Evolutionary conservation across 2,113 vertebrate genomes (phyloP).

Genomic region (Hystrix cristata): DNA sequence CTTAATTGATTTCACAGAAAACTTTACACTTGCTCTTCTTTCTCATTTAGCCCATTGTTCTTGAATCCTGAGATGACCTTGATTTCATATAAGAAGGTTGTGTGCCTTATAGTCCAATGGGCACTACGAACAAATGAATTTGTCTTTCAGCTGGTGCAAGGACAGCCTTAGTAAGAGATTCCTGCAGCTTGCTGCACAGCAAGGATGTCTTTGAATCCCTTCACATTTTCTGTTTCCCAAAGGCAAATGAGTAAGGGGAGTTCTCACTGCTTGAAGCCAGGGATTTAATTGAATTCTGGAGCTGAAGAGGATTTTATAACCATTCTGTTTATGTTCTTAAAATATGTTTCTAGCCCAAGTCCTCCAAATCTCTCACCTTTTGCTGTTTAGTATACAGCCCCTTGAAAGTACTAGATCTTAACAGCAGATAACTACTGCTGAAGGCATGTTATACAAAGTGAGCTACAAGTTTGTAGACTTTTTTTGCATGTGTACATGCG

Average conservation of each 20-base stretch:
- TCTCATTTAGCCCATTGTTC: background rate
- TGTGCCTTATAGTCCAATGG: slow-evolving; percentile 18
- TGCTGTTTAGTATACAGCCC: background rate
- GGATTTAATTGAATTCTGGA: slow-evolving; percentile 48
- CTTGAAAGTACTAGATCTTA: background rate
- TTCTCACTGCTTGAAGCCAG: slow-evolving; percentile 18
- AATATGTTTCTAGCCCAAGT: background rate
- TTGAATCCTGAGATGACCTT: slow-evolving; percentile 46
- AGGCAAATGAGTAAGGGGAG: background rate
- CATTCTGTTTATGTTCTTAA: slow-evolving; percentile 23
- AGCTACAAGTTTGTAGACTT: background rate
- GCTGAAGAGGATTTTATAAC: slow-evolving; percentile 8
- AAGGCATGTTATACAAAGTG: background rate
- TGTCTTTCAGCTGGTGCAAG: background rate
- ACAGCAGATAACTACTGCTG: background rate
- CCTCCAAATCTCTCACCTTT: background rate
- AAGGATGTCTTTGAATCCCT: background rate
- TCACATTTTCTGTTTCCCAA: background rate
- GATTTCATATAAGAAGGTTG: slow-evolving; percentile 24
- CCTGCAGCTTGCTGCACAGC: slow-evolving; percentile 31
- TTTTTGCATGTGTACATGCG: background rate
- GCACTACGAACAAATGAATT: slow-evolving; percentile 9
- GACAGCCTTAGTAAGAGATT: background rate
- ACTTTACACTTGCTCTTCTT: background rate
- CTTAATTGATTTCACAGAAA: background rate